phyloP scores from a whole-genome alignment of 2,797 vertebrate genomes.

The Nothura maculosa region DNA sequence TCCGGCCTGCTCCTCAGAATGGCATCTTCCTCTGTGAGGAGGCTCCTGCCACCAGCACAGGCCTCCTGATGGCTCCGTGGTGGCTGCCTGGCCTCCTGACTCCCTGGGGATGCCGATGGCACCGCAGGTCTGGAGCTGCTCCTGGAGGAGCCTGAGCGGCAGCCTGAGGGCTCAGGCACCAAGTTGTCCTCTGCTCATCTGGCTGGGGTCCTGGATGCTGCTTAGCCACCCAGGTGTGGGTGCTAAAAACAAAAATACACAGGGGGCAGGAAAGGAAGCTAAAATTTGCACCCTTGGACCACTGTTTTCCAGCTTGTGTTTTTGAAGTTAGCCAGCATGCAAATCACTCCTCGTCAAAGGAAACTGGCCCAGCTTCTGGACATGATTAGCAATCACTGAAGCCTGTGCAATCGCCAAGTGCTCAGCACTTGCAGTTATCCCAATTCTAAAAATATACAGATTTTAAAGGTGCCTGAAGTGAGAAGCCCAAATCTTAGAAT shows the following conservation, averaged over 20 bases:
- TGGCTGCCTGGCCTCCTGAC: neutral
- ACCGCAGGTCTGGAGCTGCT: neutral
- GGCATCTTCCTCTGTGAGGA: neutral
- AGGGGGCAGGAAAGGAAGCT: constrained; percentile 25
- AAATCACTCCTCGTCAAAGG: neutral
- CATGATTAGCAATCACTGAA: accelerated
- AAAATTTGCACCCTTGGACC: constrained; percentile 30
- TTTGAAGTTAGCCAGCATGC: neutral
- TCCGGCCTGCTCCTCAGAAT: neutral
- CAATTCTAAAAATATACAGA: constrained; percentile 44
- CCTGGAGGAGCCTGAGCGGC: neutral
- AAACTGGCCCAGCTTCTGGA: neutral
- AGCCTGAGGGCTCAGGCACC: constrained; percentile 58
- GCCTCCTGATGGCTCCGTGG: neutral
- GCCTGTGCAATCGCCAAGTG: neutral
- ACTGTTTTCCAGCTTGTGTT: constrained; percentile 1
- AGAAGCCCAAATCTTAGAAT: constrained; percentile 47
- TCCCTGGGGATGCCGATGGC: neutral
- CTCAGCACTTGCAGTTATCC: constrained; percentile 47
- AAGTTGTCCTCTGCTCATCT: constrained; percentile 56
- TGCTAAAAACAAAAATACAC: constrained; percentile 19
- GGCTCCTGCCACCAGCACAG: neutral
- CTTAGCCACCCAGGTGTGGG: neutral
- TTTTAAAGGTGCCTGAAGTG: constrained; percentile 33
- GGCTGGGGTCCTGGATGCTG: constrained; percentile 17